Percentiles rank a stretch among this genome's conserved stretches.
Conservation (phyloP, 1,140 invertebrate species). For the Macrotrachela quadricornifera region DNA sequence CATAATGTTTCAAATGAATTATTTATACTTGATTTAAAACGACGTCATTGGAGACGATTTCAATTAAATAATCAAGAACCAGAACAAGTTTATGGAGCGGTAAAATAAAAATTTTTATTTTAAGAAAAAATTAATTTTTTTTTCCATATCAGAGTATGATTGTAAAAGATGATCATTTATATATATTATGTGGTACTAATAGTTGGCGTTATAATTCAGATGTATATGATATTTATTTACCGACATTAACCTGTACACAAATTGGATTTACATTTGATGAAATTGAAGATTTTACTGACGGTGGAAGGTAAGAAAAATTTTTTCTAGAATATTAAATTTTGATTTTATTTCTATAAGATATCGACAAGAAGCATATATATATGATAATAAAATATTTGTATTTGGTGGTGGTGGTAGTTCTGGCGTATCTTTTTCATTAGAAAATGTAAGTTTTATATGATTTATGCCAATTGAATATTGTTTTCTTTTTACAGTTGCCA, state of each 20-base stretch:
- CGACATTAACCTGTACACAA: not conserved
- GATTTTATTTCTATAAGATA: not conserved
- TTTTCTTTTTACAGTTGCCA: not conserved
- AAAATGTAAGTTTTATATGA: constrained; percentile 2
- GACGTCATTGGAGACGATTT: constrained; percentile 1
- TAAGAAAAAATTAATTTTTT: too few species aligned
- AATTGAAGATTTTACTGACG: not conserved
- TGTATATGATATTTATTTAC: constrained; percentile 2
- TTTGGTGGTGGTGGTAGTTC: constrained; percentile 6
- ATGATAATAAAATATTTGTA: constrained; percentile 1
- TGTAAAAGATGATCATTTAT: not conserved
- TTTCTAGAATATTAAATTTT: not conserved
- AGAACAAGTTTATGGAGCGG: not conserved
- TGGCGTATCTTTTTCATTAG: not conserved
- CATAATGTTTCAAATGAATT: not conserved
- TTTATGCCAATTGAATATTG: too few species aligned
- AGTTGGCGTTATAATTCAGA: not conserved
- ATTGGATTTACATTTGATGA: not conserved
- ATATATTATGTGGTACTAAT: constrained; percentile 7
- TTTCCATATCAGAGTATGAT: constrained; percentile 2
- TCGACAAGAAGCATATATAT: not conserved
- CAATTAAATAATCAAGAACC: not conserved
- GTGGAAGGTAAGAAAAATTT: not conserved
- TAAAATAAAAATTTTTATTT: not conserved
- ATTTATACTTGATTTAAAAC: not conserved